Percentiles rank a stretch among this genome's conserved stretches.
phyloP scores from a whole-genome alignment of 2,113 vertebrate genomes.

The Eurystomus gularis region DNA sequence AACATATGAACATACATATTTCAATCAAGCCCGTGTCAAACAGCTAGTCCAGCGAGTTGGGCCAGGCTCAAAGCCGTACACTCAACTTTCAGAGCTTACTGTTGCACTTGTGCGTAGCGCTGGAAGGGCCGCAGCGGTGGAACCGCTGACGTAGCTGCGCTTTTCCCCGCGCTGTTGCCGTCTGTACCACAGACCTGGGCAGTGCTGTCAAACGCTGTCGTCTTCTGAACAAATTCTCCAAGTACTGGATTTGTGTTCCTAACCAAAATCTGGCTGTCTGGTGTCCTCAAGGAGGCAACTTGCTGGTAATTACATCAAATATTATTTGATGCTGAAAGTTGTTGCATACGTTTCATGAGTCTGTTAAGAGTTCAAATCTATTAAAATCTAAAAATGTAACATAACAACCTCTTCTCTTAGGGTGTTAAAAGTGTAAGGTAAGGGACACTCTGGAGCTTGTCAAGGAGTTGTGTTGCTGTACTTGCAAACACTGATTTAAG shows the following conservation, averaged over 20 bases:
- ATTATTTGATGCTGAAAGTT: neutral
- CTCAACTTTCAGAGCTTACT: neutral
- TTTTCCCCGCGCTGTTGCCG: neutral
- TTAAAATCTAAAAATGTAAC: neutral
- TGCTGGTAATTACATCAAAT: neutral
- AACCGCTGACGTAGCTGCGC: neutral
- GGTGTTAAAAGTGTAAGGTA: neutral
- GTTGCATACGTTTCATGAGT: neutral
- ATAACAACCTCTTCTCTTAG: neutral
- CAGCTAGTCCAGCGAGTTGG: neutral
- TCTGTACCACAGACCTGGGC: neutral
- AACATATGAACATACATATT: neutral
- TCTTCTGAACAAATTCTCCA: neutral
- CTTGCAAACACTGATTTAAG: neutral
- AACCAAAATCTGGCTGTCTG: too few species aligned
- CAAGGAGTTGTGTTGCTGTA: neutral
- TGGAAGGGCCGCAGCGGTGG: neutral
- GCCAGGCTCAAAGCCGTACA: neutral
- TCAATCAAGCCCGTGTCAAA: neutral
- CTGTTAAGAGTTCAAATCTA: neutral
- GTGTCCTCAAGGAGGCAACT: neutral
- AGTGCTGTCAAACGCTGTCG: accelerated
- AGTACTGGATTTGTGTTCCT: neutral
- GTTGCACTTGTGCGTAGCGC: neutral
- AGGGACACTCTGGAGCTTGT: neutral